Evolutionary conservation across 2,797 vertebrate species (phyloP).

Genomic region (Xenops minutus): DNA sequence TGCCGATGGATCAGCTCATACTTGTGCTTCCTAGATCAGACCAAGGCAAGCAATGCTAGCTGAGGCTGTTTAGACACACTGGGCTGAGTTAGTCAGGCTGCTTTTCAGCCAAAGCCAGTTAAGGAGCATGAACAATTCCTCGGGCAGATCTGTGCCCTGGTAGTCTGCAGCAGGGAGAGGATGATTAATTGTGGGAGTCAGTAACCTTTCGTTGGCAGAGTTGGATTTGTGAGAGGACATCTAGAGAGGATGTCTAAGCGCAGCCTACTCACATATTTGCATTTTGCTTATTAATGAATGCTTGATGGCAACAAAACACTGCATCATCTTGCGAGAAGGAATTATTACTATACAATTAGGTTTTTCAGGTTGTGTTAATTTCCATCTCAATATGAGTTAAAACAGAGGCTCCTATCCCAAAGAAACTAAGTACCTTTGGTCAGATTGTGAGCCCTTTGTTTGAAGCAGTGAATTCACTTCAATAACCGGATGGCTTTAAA

Average conservation of each 20-base stretch:
- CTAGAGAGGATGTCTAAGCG: background rate
- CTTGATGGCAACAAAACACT: background rate
- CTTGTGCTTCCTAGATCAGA: background rate
- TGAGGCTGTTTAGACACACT: background rate
- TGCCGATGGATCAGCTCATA: background rate
- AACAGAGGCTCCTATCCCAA: background rate
- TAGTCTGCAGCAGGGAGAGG: background rate
- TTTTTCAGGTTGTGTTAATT: background rate
- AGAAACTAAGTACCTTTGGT: background rate
- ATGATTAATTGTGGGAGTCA: accelerated
- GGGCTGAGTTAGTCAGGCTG: background rate
- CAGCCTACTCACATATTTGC: background rate
- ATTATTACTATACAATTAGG: background rate
- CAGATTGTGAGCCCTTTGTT: background rate
- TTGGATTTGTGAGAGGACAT: background rate
- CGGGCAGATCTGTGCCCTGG: background rate
- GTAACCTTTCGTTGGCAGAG: background rate
- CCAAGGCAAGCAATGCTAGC: background rate
- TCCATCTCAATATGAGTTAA: background rate
- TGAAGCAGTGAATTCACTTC: background rate
- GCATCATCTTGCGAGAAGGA: background rate
- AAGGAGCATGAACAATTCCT: background rate
- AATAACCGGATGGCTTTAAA: background rate
- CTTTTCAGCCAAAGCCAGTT: background rate
- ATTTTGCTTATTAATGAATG: background rate